Conservation (phyloP, 2,888 invertebrate genomes). For the Galerucella pusilla region DNA sequence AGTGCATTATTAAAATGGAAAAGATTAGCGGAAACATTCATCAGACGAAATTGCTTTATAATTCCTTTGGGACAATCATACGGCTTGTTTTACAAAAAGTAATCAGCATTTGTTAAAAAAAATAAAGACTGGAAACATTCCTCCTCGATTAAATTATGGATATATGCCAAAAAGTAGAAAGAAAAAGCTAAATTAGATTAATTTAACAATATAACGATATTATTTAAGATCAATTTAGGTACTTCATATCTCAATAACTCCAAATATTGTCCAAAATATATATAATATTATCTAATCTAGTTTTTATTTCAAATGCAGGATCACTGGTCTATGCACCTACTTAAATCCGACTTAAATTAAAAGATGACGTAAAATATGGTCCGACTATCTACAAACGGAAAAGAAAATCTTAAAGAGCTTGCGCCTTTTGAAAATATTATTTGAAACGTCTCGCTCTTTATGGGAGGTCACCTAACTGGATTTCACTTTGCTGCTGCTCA, state of each 20-base stretch:
- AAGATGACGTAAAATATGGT: constrained; percentile 7
- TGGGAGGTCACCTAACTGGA: constrained; percentile 3
- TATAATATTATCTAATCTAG: neutral
- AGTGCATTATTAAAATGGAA: constrained; percentile 52
- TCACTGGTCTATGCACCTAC: constrained; percentile 3
- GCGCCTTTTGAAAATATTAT: constrained; percentile 13
- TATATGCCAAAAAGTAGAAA: neutral
- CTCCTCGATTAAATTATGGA: neutral
- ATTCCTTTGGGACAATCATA: constrained; percentile 42
- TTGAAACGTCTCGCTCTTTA: constrained; percentile 7
- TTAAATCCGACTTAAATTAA: constrained; percentile 12
- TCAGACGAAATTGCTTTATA: constrained; percentile 45
- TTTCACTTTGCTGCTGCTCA: neutral
- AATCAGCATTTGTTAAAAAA: constrained; percentile 29
- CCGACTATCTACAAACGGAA: constrained; percentile 11
- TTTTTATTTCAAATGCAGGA: neutral
- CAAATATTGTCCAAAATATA: no score
- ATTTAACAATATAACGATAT: no score
- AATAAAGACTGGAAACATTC: neutral
- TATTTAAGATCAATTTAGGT: no score
- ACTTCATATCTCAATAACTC: no score
- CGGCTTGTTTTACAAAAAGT: constrained; percentile 34
- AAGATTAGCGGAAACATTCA: constrained; percentile 51
- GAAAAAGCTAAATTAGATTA: no score
- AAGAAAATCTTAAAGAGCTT: neutral